Percentiles rank a stretch among this genome's conserved stretches.
Evolutionary conservation across 2,797 vertebrate genomes (phyloP).

Genomic region (Spatula versicolor): DNA sequence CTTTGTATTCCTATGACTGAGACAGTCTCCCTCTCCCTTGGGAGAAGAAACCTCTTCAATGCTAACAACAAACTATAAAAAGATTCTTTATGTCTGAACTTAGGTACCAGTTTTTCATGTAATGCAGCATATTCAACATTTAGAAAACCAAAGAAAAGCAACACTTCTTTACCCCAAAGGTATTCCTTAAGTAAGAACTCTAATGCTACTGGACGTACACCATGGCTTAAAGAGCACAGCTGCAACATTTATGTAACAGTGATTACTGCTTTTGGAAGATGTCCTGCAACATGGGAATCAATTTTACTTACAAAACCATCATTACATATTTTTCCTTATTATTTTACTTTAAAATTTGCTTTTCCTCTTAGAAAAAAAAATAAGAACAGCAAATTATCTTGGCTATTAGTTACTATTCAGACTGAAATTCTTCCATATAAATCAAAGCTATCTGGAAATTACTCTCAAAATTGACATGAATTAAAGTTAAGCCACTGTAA

Average conservation of each 20-base stretch:
- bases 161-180: background rate
- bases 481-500: conserved; percentile 27
- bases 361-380: background rate
- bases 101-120: background rate
- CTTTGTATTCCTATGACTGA: background rate
- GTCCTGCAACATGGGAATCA: background rate
- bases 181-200: background rate
- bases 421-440: background rate
- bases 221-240: background rate
- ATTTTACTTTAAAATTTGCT: background rate
- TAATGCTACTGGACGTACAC: background rate
- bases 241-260: background rate
- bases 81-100: background rate
- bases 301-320: background rate
- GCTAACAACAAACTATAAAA: background rate
- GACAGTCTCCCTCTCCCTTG: background rate
- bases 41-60: background rate
- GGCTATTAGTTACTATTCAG: background rate
- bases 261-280: background rate
- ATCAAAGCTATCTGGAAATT: conserved; percentile 19
- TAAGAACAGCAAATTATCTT: background rate
- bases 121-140: background rate
- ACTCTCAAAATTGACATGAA: background rate
- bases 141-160: background rate
- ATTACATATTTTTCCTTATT: background rate